Conservation (phyloP, 2,888 invertebrate species). For the Sthenelais limicola region DNA sequence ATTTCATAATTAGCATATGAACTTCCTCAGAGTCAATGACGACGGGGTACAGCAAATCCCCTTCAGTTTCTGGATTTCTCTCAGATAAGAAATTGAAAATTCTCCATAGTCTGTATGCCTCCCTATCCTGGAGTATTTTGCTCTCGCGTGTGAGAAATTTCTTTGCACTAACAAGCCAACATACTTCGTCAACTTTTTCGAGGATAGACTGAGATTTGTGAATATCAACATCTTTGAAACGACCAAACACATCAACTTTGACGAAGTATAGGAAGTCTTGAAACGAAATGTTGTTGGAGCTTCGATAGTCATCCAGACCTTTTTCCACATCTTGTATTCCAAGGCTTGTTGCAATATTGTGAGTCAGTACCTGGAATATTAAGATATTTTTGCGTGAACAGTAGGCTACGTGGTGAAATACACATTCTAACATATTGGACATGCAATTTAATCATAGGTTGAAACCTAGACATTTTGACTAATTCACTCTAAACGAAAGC, state of each 20-base stretch:
- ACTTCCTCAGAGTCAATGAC: slow-evolving; percentile 61
- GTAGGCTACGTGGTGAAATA: neutral
- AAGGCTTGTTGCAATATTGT: slow-evolving; percentile 84
- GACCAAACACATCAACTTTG: slow-evolving; percentile 78
- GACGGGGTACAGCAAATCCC: slow-evolving; percentile 55
- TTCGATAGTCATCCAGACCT: slow-evolving; percentile 84
- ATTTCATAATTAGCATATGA: slow-evolving; percentile 49
- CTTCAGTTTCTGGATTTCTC: slow-evolving; percentile 72
- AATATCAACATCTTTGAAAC: slow-evolving; percentile 6
- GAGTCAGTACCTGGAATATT: slow-evolving; percentile 83
- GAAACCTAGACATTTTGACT: too few species aligned
- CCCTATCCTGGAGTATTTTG: slow-evolving; percentile 77
- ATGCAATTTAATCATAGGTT: too few species aligned
- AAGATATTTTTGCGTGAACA: neutral
- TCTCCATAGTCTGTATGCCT: slow-evolving; percentile 78
- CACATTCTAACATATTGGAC: too few species aligned
- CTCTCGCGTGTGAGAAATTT: slow-evolving; percentile 73
- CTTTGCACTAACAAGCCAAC: slow-evolving; percentile 86
- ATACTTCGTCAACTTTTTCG: slow-evolving; percentile 79
- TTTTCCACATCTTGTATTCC: slow-evolving; percentile 86
- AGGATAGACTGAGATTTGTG: slow-evolving; percentile 46
- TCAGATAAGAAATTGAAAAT: slow-evolving; percentile 86
- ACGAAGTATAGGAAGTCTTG: slow-evolving; percentile 84
- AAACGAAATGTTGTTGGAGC: slow-evolving; percentile 80
- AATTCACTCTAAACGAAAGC: too few species aligned